Conservation (phyloP, 2,888 invertebrate genomes). For the Drosophila kanekoi region DNA sequence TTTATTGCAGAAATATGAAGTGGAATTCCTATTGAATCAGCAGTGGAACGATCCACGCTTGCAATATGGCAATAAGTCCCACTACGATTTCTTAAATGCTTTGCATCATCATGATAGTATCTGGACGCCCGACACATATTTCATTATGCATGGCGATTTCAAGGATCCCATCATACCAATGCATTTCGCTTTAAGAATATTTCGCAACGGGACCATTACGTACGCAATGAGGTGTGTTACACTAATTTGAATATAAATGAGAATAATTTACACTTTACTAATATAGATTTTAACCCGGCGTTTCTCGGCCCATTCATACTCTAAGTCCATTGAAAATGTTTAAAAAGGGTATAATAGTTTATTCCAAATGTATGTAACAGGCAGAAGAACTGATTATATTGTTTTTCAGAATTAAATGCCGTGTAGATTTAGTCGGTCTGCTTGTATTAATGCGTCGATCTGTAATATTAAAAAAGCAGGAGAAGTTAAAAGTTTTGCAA, state of each 20-base stretch:
- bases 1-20: slow-evolving; percentile 94
- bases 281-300: background rate
- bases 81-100: slow-evolving; percentile 95
- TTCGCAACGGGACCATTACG: slow-evolving; percentile 96
- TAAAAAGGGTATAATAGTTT: too few species aligned
- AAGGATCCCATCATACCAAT: slow-evolving; percentile 97
- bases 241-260: slow-evolving; percentile 64
- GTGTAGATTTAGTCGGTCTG: too few species aligned
- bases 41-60: slow-evolving; percentile 97
- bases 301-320: background rate
- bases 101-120: slow-evolving; percentile 96
- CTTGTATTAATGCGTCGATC: too few species aligned
- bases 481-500: too few species aligned
- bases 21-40: slow-evolving; percentile 96
- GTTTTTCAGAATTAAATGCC: too few species aligned
- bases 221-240: slow-evolving; percentile 93
- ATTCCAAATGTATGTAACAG: too few species aligned
- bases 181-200: slow-evolving; percentile 96
- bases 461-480: too few species aligned
- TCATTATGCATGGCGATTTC: slow-evolving; percentile 98
- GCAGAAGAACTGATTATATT: too few species aligned
- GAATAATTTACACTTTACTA: slow-evolving; percentile 1
- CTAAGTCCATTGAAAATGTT: background rate
- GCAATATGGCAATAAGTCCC: slow-evolving; percentile 94
- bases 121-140: slow-evolving; percentile 97